Evolutionary conservation across 2,888 invertebrate species (phyloP).

Genomic region (Achlya flavicornis): DNA sequence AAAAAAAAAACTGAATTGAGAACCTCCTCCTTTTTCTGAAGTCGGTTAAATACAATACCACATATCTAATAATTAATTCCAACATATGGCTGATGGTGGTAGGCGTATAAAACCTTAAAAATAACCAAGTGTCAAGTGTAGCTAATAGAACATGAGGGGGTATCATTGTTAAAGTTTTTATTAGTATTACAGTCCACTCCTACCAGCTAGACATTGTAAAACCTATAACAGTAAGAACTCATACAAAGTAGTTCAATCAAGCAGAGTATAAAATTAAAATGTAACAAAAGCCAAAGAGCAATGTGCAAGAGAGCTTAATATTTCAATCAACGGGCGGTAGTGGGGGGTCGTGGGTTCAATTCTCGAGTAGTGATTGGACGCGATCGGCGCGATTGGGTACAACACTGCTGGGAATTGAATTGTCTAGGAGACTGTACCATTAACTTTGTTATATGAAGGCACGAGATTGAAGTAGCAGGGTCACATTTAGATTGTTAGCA

Average conservation of each 20-base stretch:
- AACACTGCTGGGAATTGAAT: slow-evolving; percentile 9
- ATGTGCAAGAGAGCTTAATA: slow-evolving; percentile 8
- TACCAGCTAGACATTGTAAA: too few relatives aligned
- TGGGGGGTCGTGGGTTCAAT: slow-evolving; percentile 3
- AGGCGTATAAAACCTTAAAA: too few relatives aligned
- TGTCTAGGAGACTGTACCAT: not conserved
- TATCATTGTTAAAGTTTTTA: not conserved
- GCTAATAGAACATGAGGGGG: not conserved
- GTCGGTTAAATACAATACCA: too few relatives aligned
- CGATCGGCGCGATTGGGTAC: slow-evolving; percentile 11
- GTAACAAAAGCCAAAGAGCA: not conserved
- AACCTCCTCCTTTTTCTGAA: too few relatives aligned
- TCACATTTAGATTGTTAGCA: not conserved
- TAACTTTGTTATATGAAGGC: not conserved
- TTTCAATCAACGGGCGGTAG: slow-evolving; percentile 14
- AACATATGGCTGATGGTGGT: too few relatives aligned
- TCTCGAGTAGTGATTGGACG: slow-evolving; percentile 16
- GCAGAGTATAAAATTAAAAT: not conserved
- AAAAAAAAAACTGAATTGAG: too few relatives aligned
- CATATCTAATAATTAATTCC: too few relatives aligned
- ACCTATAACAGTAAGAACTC: too few relatives aligned
- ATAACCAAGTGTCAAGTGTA: too few relatives aligned
- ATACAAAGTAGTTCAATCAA: not conserved
- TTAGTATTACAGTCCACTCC: too few relatives aligned
- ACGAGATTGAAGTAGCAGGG: not conserved